phyloP scores from a whole-genome alignment of 2,888 invertebrate species.

The Drosophila infuscata region DNA sequence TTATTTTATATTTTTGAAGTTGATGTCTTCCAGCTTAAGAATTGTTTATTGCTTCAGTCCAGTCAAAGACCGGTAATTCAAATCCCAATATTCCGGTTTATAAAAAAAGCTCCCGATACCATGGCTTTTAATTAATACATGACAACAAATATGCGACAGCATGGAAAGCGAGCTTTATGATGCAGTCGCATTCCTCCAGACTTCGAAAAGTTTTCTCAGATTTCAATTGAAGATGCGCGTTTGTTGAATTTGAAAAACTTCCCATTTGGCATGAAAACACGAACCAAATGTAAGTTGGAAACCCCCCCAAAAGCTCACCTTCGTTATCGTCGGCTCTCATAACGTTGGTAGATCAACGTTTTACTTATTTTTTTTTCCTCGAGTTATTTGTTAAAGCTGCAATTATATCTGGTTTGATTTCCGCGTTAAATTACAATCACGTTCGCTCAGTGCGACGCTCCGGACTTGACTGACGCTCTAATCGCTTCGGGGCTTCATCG shows the following conservation, averaged over 20 bases:
- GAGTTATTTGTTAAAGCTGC: not conserved
- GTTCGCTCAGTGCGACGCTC: slow-evolving; percentile 90
- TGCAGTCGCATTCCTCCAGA: not conserved
- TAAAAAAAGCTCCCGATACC: not conserved
- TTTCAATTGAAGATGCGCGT: not conserved
- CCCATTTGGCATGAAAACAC: not conserved
- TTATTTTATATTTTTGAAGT: not conserved
- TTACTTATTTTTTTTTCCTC: slow-evolving; percentile 2
- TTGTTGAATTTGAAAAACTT: slow-evolving; percentile 2
- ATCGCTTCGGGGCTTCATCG: slow-evolving; percentile 97
- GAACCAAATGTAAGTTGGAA: not conserved
- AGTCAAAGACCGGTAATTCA: not conserved
- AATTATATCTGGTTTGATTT: slow-evolving; percentile 21
- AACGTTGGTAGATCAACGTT: slow-evolving; percentile 17
- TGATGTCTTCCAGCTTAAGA: not conserved
- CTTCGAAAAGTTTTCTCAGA: not conserved
- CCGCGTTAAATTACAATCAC: slow-evolving; percentile 41
- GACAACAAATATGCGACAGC: not conserved
- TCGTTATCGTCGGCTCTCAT: slow-evolving; percentile 62
- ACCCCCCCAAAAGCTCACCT: slow-evolving; percentile 35
- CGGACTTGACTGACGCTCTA: slow-evolving; percentile 99
- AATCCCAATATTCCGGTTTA: not conserved
- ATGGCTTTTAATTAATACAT: not conserved
- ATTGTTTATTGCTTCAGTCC: not conserved
- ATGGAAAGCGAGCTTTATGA: not conserved